Evolutionary conservation across 92 coral and sea anemone species (phyloP).

Genomic region (Metridium senile): DNA sequence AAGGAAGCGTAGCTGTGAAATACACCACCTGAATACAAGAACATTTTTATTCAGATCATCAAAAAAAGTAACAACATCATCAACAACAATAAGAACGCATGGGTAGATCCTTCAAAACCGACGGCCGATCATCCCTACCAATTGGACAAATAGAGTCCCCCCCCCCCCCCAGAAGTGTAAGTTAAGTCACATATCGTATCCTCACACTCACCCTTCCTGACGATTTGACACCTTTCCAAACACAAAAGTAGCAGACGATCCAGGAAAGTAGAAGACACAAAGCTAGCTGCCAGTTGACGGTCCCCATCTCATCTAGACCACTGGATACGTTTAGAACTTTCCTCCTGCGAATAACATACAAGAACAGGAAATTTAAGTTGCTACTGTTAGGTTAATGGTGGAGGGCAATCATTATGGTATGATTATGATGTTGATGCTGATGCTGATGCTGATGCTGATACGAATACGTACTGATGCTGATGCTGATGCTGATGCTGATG

Average conservation of each 20-base stretch:
- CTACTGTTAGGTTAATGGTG: too few relatives aligned
- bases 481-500: too few relatives aligned
- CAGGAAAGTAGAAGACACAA: conserved; percentile 74
- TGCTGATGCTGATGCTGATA: too few relatives aligned
- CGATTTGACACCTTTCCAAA: conserved; percentile 80
- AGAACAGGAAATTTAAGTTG: too few relatives aligned
- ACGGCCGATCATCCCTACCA: too few relatives aligned
- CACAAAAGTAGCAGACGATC: conserved; percentile 77
- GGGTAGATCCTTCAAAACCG: too few relatives aligned
- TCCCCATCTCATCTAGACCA: conserved; percentile 54
- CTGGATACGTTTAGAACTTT: conserved; percentile 53
- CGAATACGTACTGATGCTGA: too few relatives aligned
- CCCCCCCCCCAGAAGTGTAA: too few relatives aligned
- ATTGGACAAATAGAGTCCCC: too few relatives aligned
- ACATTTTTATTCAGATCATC: not conserved
- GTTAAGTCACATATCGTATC: not conserved
- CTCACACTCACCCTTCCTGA: conserved; percentile 65
- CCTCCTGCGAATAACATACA: conserved; percentile 14
- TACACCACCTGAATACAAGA: conserved; percentile 61
- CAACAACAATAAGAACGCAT: not conserved
- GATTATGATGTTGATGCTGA: too few relatives aligned
- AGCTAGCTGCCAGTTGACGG: conserved; percentile 71
- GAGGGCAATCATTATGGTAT: too few relatives aligned
- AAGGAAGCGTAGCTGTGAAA: conserved; percentile 86
- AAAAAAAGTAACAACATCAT: not conserved